Conservation (phyloP, 2,888 invertebrate genomes). For the Steromphala cineraria region DNA sequence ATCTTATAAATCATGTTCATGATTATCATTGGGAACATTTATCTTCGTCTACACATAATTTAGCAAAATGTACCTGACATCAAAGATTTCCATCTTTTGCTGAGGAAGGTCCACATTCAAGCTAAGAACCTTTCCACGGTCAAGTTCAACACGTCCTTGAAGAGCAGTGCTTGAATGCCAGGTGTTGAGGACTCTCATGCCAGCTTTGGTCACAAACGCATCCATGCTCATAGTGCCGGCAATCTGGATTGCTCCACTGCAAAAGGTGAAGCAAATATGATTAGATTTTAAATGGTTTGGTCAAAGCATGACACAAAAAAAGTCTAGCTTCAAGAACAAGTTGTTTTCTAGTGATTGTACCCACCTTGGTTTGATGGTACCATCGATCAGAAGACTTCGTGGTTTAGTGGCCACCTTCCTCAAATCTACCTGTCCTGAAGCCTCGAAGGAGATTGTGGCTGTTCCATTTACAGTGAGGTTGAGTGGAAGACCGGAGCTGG, state of each 20-base stretch:
- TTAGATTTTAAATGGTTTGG: too few relatives aligned
- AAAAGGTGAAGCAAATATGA: background rate
- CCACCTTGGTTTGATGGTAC: conserved; percentile 87
- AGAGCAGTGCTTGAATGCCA: conserved; percentile 90
- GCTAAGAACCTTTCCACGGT: conserved; percentile 82
- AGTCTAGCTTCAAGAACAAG: background rate
- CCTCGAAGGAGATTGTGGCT: conserved; percentile 87
- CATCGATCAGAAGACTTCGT: conserved; percentile 84
- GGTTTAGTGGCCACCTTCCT: conserved; percentile 59
- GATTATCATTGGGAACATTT: background rate
- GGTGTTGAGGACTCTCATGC: conserved; percentile 87
- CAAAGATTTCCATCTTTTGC: conserved; percentile 89
- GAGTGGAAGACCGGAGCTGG: conserved; percentile 87
- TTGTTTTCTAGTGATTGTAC: background rate
- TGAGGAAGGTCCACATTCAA: conserved; percentile 88
- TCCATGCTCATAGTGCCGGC: conserved; percentile 90
- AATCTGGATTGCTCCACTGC: conserved; percentile 88
- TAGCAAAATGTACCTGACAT: conserved; percentile 79
- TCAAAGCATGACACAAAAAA: too few relatives aligned
- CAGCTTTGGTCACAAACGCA: conserved; percentile 86
- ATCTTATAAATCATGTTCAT: background rate
- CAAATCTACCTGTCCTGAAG: conserved; percentile 87
- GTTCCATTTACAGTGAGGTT: conserved; percentile 90
- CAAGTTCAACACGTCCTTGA: conserved; percentile 83
- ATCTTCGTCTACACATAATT: too few relatives aligned